Conservation (phyloP, 2,888 invertebrate genomes). For the Isoperla grammatica region DNA sequence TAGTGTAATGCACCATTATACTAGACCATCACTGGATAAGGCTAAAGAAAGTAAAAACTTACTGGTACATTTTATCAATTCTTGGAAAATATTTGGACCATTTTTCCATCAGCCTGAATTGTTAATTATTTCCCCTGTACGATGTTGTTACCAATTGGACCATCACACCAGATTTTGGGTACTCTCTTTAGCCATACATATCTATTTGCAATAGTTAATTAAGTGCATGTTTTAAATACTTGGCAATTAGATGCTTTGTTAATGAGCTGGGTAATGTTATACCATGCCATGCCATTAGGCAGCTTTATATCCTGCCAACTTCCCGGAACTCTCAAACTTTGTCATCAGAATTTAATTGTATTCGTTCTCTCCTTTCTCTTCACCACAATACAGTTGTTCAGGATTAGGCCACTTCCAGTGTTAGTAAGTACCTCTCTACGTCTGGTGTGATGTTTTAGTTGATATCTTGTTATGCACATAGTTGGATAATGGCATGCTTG, state of each 20-base stretch:
- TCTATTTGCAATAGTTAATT: neutral
- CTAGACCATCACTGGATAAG: too few relatives aligned
- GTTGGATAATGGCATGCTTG: constrained; percentile 15
- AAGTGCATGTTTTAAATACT: too few relatives aligned
- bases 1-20: too few relatives aligned
- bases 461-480: constrained; percentile 5
- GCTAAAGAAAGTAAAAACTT: too few relatives aligned
- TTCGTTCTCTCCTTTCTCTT: constrained; percentile 41
- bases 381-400: constrained; percentile 82
- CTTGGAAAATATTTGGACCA: constrained; percentile 16
- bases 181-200: constrained; percentile 5
- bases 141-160: constrained; percentile 20
- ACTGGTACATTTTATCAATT: neutral
- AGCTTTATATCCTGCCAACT: constrained; percentile 10
- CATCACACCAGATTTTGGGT: constrained; percentile 29
- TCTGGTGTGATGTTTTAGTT: constrained; percentile 44
- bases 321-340: constrained; percentile 4
- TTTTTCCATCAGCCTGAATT: constrained; percentile 19
- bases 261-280: neutral
- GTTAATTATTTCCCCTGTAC: constrained; percentile 3
- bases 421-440: constrained; percentile 81
- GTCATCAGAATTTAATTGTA: constrained; percentile 28
- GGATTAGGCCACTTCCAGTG: constrained; percentile 97
- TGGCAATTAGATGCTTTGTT: too few relatives aligned
- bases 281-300: neutral